Conservation (phyloP, 2,113 vertebrate genomes). For the Heterocephalus glaber region DNA sequence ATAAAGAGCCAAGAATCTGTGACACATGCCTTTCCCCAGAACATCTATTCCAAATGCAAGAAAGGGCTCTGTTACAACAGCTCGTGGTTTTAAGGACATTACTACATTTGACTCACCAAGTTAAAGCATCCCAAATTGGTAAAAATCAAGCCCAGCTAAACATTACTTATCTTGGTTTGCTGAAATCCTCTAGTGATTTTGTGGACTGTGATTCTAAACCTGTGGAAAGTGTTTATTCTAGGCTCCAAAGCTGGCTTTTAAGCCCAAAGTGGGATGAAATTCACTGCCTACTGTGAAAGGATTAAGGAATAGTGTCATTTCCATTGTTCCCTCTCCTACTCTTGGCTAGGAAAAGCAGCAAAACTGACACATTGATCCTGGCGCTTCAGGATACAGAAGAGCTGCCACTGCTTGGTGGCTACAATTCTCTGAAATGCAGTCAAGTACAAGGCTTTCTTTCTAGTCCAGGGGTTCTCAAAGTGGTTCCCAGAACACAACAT, state of each 20-base stretch:
- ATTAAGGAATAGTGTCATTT: slow-evolving; percentile 34
- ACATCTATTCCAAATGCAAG: neutral
- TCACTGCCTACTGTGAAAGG: slow-evolving; percentile 34
- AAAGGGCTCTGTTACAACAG: neutral
- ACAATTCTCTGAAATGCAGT: neutral
- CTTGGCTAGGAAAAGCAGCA: slow-evolving; percentile 15
- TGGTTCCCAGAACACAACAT: neutral
- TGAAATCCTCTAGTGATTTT: slow-evolving; percentile 47
- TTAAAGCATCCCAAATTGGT: slow-evolving; percentile 14
- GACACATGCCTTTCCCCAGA: neutral
- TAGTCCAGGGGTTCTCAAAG: neutral
- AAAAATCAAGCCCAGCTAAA: slow-evolving; percentile 44
- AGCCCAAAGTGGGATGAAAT: slow-evolving; percentile 7
- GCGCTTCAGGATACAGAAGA: neutral
- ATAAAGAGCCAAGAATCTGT: neutral
- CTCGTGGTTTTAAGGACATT: slow-evolving; percentile 45
- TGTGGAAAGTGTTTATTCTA: slow-evolving; percentile 58
- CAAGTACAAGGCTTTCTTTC: neutral
- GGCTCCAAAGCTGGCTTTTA: slow-evolving; percentile 46
- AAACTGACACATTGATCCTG: neutral
- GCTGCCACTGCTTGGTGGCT: neutral
- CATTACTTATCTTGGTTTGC: neutral
- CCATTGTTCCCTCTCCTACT: neutral
- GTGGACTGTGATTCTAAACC: slow-evolving; percentile 34
- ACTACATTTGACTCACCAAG: neutral